Percentiles rank a stretch among this genome's conserved stretches.
Evolutionary conservation across 2,797 vertebrate genomes (phyloP).

Genomic region (Lutjanus campechanus): DNA sequence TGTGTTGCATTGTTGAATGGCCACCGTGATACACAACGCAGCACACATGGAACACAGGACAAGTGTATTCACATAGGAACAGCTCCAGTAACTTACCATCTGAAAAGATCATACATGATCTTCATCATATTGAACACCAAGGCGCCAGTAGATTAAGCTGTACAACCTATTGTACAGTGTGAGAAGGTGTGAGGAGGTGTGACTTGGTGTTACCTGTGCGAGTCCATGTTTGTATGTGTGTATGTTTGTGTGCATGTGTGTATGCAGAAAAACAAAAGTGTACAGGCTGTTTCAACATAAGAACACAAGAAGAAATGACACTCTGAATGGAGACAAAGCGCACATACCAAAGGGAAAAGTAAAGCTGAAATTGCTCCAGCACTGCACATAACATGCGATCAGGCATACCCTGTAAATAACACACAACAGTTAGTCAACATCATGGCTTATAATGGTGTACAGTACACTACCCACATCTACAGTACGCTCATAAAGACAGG

Average conservation of each 20-base stretch:
- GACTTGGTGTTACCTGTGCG: constrained; percentile 46
- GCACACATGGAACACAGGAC: constrained; percentile 85
- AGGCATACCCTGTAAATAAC: constrained; percentile 93
- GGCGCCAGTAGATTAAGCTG: constrained; percentile 51
- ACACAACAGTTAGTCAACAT: constrained; percentile 92
- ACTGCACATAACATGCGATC: constrained; percentile 93
- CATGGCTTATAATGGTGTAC: constrained; percentile 88
- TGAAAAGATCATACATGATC: constrained; percentile 79
- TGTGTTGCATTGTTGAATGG: constrained; percentile 76
- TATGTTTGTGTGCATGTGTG: constrained; percentile 48
- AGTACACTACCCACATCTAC: constrained; percentile 87
- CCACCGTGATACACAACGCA: constrained; percentile 83
- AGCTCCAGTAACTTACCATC: constrained; percentile 83
- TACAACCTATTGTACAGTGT: constrained; percentile 51
- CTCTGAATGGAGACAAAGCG: constrained; percentile 90
- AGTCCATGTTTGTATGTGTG: constrained; percentile 35
- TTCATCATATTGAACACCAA: constrained; percentile 64
- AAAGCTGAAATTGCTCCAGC: constrained; percentile 93
- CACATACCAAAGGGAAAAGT: constrained; percentile 93
- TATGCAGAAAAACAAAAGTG: constrained; percentile 71
- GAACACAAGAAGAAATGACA: constrained; percentile 86
- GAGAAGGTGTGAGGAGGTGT: constrained; percentile 34
- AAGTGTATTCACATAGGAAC: constrained; percentile 77
- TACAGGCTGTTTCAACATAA: constrained; percentile 79
- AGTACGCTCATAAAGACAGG: constrained; percentile 86